phyloP scores from a whole-genome alignment of 1,140 invertebrate genomes.

The Drosophila paulistorum region DNA sequence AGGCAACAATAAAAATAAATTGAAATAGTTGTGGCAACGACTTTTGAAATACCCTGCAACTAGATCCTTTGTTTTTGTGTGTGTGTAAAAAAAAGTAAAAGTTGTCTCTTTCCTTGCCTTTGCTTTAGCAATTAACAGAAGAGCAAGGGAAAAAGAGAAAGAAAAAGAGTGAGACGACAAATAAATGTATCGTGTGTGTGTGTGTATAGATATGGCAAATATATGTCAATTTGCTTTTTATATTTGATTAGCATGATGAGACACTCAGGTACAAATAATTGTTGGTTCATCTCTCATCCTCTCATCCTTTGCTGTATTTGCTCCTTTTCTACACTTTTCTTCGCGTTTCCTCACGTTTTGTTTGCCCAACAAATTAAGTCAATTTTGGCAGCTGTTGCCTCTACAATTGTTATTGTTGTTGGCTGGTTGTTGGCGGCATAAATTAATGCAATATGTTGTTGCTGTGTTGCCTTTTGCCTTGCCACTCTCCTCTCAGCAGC shows the following conservation, averaged over 20 bases:
- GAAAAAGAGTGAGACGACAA: neutral
- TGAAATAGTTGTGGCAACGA: neutral
- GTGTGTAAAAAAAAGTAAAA: slow-evolving; percentile 6
- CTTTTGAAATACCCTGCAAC: neutral
- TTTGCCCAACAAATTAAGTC: slow-evolving; percentile 29
- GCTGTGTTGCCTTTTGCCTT: slow-evolving; percentile 13
- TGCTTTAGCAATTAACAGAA: slow-evolving; percentile 9
- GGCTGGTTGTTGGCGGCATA: neutral
- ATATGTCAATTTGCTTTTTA: slow-evolving; percentile 14
- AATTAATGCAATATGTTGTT: slow-evolving; percentile 20
- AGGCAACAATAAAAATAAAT: slow-evolving; percentile 9
- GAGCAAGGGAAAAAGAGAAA: neutral
- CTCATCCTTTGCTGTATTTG: neutral
- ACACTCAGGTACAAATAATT: slow-evolving; percentile 4
- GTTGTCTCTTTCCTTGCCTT: neutral
- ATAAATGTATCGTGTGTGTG: neutral
- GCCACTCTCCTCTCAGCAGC: neutral
- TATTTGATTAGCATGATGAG: slow-evolving; percentile 10
- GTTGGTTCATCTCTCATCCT: neutral
- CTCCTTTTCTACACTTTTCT: neutral
- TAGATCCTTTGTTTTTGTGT: too few relatives aligned
- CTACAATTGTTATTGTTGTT: slow-evolving; percentile 1
- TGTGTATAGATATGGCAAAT: neutral
- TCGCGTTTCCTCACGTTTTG: slow-evolving; percentile 2
- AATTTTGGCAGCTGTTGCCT: slow-evolving; percentile 23